Conservation (phyloP, 2,797 vertebrate species). For the Lepilemur septentrionalis region DNA sequence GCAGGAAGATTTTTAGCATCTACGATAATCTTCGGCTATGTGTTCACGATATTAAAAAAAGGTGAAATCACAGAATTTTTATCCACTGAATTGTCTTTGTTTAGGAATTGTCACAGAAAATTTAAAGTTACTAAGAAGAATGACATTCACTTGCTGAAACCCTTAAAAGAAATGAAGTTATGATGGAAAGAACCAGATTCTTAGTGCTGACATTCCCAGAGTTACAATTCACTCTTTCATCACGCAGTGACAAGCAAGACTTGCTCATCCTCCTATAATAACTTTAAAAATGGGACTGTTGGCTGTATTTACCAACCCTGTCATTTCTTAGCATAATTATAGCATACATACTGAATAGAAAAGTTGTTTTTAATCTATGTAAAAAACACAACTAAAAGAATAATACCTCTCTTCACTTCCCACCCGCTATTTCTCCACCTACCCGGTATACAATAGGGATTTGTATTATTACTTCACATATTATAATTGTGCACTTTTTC, state of each 20-base stretch:
- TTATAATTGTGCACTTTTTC: conserved; percentile 9
- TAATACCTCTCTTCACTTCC: neutral
- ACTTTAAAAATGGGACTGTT: conserved; percentile 34
- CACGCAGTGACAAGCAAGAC: neutral
- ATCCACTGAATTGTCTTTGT: neutral
- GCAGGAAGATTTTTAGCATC: neutral
- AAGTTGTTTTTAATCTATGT: conserved; percentile 39
- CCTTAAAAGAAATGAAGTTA: neutral
- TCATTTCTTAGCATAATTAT: conserved; percentile 51
- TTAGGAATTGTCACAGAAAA: neutral
- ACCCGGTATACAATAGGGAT: neutral
- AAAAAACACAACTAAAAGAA: neutral
- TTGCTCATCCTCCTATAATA: neutral
- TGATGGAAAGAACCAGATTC: neutral
- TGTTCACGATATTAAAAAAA: neutral
- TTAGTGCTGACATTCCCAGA: neutral
- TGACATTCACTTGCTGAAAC: neutral
- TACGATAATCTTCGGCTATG: neutral
- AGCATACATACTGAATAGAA: conserved; percentile 7
- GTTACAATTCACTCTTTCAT: neutral
- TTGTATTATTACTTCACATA: neutral
- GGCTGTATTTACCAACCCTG: conserved; percentile 17
- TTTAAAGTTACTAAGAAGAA: neutral
- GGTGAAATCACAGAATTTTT: neutral
- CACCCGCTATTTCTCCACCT: neutral